A percentile compares a stretch with the other conserved stretches of the same genome.
These are phyloP conservation scores for Thera obeliscata DNA, from an alignment of 2,888 invertebrate species.

Conservation along the genomic window DNA sequence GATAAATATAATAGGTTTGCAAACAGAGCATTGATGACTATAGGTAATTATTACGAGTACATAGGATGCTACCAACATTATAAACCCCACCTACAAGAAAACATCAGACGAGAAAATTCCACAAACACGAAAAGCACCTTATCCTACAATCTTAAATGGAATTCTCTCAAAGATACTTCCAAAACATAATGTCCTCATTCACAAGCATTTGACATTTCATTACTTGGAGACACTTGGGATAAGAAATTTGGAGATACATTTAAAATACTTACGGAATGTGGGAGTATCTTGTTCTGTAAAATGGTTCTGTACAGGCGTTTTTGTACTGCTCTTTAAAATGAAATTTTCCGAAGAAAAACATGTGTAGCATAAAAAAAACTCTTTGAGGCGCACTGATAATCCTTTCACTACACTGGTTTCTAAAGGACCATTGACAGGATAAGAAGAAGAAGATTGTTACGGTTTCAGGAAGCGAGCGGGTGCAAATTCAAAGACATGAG, in stretches of 20 bases:
- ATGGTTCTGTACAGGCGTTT: not conserved
- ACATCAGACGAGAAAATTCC: conserved; percentile 18
- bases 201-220: conserved; percentile 49
- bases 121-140: conserved; percentile 16
- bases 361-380: too few species aligned
- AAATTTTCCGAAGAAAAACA: too few species aligned
- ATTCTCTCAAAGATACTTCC: conserved; percentile 29
- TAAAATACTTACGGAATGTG: not conserved
- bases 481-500: too few species aligned
- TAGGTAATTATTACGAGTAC: not conserved
- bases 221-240: conserved; percentile 36
- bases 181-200: conserved; percentile 38
- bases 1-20: too few species aligned
- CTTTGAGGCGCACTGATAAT: too few species aligned
- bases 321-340: too few species aligned
- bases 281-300: not conserved
- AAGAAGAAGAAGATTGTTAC: too few species aligned
- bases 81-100: not conserved
- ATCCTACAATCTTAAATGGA: conserved; percentile 29
- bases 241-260: conserved; percentile 20
- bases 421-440: too few species aligned
- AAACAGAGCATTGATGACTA: too few species aligned
- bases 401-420: too few species aligned
- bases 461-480: too few species aligned
- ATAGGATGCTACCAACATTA: not conserved